A percentile compares a stretch with the other conserved stretches of the same genome.
phyloP scores from a whole-genome alignment of 1,140 invertebrate genomes.

The Stegodyphus mimosarum region DNA sequence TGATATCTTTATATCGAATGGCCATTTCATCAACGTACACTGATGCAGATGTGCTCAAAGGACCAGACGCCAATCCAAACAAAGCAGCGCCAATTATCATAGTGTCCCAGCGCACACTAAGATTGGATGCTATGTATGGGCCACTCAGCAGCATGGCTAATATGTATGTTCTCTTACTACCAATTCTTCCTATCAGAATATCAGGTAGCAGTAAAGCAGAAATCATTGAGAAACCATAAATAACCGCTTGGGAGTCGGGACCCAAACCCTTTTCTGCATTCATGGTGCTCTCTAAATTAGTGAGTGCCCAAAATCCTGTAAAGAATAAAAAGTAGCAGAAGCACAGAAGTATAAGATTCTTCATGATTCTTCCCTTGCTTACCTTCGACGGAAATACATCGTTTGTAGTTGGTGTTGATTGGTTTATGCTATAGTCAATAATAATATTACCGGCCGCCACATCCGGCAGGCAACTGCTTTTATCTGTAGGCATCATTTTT shows the following conservation, averaged over 20 bases:
- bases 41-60: conserved; percentile 72
- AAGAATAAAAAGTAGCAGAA: conserved; percentile 9
- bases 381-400: background rate
- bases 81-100: conserved; percentile 69
- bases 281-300: conserved; percentile 56
- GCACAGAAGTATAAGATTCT: conserved; percentile 8
- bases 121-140: conserved; percentile 69
- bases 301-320: conserved; percentile 41
- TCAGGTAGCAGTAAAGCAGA: conserved; percentile 61
- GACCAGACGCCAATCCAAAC: conserved; percentile 69
- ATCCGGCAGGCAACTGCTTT: no score
- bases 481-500: no score
- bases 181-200: conserved; percentile 63
- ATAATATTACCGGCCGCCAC: no score
- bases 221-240: conserved; percentile 66
- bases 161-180: conserved; percentile 69
- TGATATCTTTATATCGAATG: background rate
- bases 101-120: conserved; percentile 64
- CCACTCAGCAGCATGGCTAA: conserved; percentile 67
- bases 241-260: conserved; percentile 62
- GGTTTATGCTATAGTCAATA: no score
- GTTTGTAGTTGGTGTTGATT: no score
- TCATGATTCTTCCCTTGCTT: background rate
- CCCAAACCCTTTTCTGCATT: conserved; percentile 49
- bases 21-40: conserved; percentile 71